Percentiles rank a stretch among this genome's conserved stretches.
Evolutionary conservation across 2,888 invertebrate species (phyloP).

Genomic region (Heliconius charithonia): DNA sequence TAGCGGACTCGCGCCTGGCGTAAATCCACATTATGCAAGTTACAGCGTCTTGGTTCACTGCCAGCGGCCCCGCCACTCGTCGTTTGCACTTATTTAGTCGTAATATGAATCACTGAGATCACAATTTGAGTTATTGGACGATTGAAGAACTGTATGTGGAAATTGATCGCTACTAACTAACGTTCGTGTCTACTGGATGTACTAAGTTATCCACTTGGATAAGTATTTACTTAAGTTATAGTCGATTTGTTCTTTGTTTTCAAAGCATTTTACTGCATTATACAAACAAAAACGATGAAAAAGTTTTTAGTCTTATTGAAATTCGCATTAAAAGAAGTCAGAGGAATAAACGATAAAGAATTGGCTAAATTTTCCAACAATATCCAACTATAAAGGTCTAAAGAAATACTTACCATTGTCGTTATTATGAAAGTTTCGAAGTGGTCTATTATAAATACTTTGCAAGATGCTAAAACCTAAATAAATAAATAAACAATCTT

Average conservation of each 20-base stretch:
- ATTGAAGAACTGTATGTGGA: conserved; percentile 35
- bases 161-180: conserved; percentile 46
- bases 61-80: conserved; percentile 57
- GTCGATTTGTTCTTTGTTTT: conserved; percentile 10
- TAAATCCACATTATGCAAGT: conserved; percentile 79
- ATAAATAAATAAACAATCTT: conserved; percentile 42
- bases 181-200: conserved; percentile 36
- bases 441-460: conserved; percentile 44
- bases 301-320: conserved; percentile 15
- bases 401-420: conserved; percentile 42
- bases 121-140: conserved; percentile 38
- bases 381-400: conserved; percentile 37
- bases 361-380: conserved; percentile 36
- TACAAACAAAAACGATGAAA: not conserved
- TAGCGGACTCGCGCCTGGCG: conserved; percentile 61
- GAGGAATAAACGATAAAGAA: conserved; percentile 10
- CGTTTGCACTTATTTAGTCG: conserved; percentile 41
- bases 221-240: too few species aligned
- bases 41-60: conserved; percentile 79
- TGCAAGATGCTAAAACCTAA: conserved; percentile 46
- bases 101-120: conserved; percentile 42
- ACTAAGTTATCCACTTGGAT: conserved; percentile 21
- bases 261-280: not conserved
- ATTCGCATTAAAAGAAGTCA: conserved; percentile 24
- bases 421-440: conserved; percentile 41